Evolutionary conservation across 2,797 vertebrate species (phyloP), one percentile per base, ranked within the genome.

Genomic region (Halcyon leucocephala): DNA sequence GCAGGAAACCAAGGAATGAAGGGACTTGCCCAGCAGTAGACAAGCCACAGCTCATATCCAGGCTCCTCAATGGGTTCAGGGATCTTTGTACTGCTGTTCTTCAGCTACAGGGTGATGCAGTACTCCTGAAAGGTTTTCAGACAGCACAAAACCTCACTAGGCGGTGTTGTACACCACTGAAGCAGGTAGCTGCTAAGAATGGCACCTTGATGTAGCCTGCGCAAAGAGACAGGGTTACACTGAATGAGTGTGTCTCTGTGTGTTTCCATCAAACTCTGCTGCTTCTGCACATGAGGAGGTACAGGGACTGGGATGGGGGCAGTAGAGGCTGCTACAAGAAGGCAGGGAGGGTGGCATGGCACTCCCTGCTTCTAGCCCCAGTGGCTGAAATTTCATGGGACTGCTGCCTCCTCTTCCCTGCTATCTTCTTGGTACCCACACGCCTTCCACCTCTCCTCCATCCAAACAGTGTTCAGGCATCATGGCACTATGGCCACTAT

Each of bases 221-320:
- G 20, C 28, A 35, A 51, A 54, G 58, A 37, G 24, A 35, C 4
- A 91, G 37, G 10, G 8, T 46, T 79, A 9, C 0, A 1, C 28
- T 57, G 61, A 61, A 52, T 0, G 3, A 55, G 3, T 1, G 0
- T 28, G 5, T 37, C 21, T 57, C 0, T 41, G 10, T 25, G 9
- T 31, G 22, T 29, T 77, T 65, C 28, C 35, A 28, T 72, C 62
- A 61, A 41, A 69, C 19, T 65, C n/a, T 82, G 46, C 33, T 79
- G 20, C 42, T 87, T 65, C 78, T 72, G 46, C 22, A 13, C 5
- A 5, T 0, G 2, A 79, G 11, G 13, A 41, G 13, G n/a, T 5
- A 15, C 11, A 28, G 3, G 6, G 44, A 31, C 7, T 35, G 24
- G 31, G 46, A 62, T 20, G 8, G 6, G 3, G 4, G 5, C 31